Evolutionary conservation across 2,797 vertebrate genomes (phyloP), one percentile per base, ranked within the genome.

Genomic region (Myotis planiceps): DNA sequence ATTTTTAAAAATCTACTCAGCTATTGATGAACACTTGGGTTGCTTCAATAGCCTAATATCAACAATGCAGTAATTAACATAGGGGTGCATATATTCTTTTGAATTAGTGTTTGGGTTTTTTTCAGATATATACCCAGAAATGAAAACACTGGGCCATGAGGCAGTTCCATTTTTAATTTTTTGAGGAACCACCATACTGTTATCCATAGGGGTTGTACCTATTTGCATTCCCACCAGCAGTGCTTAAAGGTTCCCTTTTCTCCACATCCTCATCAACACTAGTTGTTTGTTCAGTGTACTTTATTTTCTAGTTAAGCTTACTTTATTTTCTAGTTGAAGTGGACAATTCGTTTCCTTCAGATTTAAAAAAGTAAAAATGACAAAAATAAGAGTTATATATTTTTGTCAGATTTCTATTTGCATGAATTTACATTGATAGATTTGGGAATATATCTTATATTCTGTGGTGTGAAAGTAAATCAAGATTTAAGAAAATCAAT

Each of bases 351-450:
- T 90, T 86, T 68, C 15, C 18, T 75, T 63, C 4, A 51, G 9
- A 78, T 42, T 93, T 92, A 88, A 58, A 69, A 69, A 79, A 72
- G 19, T 39, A 75, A 60, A 68, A 86, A 42, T 75, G 34, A 32
- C 0, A 63, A 93, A 92, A 74, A n/a, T 32, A 12, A 72, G 63
- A 63, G 3, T 45, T 83, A 69, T 63, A 47, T 69, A 39, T 58
- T 92, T 87, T 65, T 88, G 15, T 49, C 49, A 78, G n/a, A 47
- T 45, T 88, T 80, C n/a, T 42, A 32, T 87, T 81, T 93, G 32
- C 2, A 72, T 21, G 27, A 66, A 39, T 94, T 94, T 55, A 88
- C 2, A 34, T 4, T 47, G 42, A 19, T 65, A 23, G 18, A 79
- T 81, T 84, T 86, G 34, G 47, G 23, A 90, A 45, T 80, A 9